Conservation (phyloP, 1,140 invertebrate species). For the Pseudomyrmex dendroicus region DNA sequence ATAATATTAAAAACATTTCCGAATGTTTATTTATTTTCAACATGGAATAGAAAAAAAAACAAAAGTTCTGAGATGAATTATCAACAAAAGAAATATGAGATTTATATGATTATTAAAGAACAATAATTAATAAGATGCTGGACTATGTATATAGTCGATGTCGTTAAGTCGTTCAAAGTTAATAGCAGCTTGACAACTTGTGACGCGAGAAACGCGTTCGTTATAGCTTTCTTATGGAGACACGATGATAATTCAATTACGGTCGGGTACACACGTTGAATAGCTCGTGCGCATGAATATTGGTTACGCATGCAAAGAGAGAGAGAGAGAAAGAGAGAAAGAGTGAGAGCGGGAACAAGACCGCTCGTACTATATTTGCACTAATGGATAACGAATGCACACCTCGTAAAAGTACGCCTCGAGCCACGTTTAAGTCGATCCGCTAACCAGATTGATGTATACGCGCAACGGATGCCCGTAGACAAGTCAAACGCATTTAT, state of each 20-base stretch:
- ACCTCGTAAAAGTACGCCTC: conserved; percentile 68
- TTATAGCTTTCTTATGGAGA: conserved; percentile 66
- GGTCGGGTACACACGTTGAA: conserved; percentile 64
- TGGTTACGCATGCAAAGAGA: conserved; percentile 35
- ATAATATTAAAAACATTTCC: background rate
- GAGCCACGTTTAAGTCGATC: conserved; percentile 64
- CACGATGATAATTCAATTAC: conserved; percentile 74
- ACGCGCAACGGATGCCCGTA: conserved; percentile 50
- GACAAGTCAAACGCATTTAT: conserved; percentile 13
- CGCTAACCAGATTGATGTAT: conserved; percentile 58
- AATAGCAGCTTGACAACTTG: conserved; percentile 45
- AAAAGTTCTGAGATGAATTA: background rate
- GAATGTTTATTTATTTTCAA: background rate
- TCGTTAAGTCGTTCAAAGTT: conserved; percentile 32
- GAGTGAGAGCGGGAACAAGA: background rate
- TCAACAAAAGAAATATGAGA: background rate
- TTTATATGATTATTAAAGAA: background rate
- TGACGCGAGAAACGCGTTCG: conserved; percentile 55
- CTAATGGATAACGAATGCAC: conserved; percentile 74
- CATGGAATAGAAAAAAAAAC: background rate
- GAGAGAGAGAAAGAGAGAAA: too few species aligned
- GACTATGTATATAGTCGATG: background rate
- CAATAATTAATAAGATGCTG: conserved; percentile 25
- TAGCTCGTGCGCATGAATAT: conserved; percentile 69
- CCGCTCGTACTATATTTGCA: conserved; percentile 70